Conservation (phyloP, 1,140 invertebrate genomes). For the Dryas iulia region DNA sequence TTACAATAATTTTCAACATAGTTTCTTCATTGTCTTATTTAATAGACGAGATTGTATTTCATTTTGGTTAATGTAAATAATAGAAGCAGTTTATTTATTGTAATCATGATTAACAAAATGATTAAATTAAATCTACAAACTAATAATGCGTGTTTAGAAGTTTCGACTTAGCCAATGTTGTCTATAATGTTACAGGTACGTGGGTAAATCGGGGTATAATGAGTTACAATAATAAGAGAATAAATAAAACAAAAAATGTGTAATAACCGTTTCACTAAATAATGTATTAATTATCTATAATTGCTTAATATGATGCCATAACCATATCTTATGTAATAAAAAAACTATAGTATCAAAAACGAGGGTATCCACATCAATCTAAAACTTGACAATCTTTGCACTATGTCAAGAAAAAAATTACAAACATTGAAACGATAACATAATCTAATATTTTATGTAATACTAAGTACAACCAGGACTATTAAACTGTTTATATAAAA, state of each 20-base stretch:
- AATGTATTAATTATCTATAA: not conserved
- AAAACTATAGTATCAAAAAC: not conserved
- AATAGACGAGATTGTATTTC: not conserved
- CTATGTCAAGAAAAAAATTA: not conserved
- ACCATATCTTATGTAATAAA: not conserved
- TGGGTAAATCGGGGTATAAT: not conserved
- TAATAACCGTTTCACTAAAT: not conserved
- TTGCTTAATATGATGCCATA: not conserved
- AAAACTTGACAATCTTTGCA: not conserved
- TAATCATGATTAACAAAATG: no score
- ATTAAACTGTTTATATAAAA: no score
- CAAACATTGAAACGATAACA: no score
- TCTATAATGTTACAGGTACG: no score
- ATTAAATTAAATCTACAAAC: no score
- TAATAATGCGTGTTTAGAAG: no score
- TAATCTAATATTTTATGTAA: no score
- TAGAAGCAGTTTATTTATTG: no score
- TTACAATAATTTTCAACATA: not conserved
- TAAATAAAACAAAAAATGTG: no score
- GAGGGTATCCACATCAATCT: not conserved
- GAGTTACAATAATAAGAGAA: no score
- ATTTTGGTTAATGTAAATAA: no score
- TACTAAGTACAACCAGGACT: no score
- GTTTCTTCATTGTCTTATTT: not conserved
- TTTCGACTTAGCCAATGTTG: not conserved